Conservation (phyloP, 2,888 invertebrate species). For the Nesidiocoris tenuis region DNA sequence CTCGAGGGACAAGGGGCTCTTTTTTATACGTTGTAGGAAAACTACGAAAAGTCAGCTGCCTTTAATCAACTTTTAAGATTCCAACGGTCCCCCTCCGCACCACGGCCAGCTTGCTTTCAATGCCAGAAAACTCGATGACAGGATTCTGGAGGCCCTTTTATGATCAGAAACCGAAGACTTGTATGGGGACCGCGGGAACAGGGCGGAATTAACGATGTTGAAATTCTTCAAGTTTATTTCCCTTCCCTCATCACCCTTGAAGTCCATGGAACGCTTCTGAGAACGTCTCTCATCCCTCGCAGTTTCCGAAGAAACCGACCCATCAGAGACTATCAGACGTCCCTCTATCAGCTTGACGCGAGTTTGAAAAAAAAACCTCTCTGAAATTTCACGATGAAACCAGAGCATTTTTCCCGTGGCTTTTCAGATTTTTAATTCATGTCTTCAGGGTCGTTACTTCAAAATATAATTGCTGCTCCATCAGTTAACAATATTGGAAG, state of each 20-base stretch:
- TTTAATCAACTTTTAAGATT: slow-evolving; percentile 36
- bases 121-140: neutral
- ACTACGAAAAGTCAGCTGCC: slow-evolving; percentile 7
- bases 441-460: no score
- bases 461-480: no score
- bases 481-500: no score
- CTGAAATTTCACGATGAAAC: no score
- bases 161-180: neutral
- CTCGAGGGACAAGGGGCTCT: neutral
- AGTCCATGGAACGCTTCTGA: neutral
- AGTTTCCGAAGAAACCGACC: neutral
- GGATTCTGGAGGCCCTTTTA: neutral
- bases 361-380: no score
- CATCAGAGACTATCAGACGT: neutral
- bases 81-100: neutral
- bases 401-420: no score
- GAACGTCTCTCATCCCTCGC: neutral
- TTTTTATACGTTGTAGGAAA: neutral
- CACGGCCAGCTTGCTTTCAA: neutral
- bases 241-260: neutral
- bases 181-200: neutral
- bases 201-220: slow-evolving; percentile 28
- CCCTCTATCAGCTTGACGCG: no score
- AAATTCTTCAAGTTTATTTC: slow-evolving; percentile 30
- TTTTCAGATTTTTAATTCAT: no score